A percentile compares a stretch with the other conserved stretches of the same genome.
Evolutionary conservation across 1,140 invertebrate genomes (phyloP).

Genomic region (Gonioctena quinquepunctata): DNA sequence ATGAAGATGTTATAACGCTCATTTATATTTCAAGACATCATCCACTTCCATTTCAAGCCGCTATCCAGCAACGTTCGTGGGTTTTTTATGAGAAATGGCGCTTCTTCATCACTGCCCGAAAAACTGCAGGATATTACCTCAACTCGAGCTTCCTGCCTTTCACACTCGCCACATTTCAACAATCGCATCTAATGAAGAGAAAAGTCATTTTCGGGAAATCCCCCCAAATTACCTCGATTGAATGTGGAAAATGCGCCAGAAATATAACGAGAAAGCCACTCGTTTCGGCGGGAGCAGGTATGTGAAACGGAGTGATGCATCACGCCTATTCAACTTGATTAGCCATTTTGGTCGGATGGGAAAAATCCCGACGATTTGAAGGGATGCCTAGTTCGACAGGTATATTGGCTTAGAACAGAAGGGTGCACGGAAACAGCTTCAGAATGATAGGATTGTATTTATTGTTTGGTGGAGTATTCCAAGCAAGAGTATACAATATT

Average conservation of each 20-base stretch:
- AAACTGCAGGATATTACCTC: not conserved
- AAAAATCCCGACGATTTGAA: conserved; percentile 6
- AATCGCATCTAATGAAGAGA: conserved; percentile 12
- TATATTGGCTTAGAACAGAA: not conserved
- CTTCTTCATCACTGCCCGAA: not conserved
- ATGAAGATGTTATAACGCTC: too few relatives aligned
- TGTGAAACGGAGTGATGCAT: not conserved
- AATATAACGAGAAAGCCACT: not conserved
- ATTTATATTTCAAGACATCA: not conserved
- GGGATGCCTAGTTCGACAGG: not conserved
- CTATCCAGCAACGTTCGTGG: not conserved
- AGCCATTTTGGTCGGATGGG: not conserved
- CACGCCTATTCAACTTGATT: not conserved
- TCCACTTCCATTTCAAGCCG: too few relatives aligned
- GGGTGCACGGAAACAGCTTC: too few relatives aligned
- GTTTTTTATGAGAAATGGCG: not conserved
- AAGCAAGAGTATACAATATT: too few relatives aligned
- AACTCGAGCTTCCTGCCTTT: not conserved
- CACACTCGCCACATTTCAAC: not conserved
- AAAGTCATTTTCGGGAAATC: conserved; percentile 2
- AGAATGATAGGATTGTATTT: too few relatives aligned
- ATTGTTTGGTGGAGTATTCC: too few relatives aligned
- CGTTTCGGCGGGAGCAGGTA: not conserved
- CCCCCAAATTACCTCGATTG: conserved; percentile 5
- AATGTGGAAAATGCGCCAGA: conserved; percentile 8